Evolutionary conservation across 2,113 vertebrate genomes (phyloP).

Genomic region (Mesitornis unicolor): DNA sequence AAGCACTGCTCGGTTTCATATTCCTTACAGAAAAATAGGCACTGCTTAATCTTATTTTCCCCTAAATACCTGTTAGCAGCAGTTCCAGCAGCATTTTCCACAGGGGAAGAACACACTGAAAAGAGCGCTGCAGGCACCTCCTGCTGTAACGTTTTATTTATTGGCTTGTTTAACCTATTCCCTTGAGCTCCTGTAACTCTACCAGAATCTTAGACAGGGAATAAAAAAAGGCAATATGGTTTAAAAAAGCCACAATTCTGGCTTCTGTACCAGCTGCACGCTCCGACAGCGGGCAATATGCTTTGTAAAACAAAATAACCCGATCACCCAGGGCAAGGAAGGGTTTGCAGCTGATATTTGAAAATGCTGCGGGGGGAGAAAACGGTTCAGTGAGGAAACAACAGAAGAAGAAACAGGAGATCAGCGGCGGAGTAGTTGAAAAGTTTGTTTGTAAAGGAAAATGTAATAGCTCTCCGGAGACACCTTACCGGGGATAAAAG

Average conservation of each 20-base stretch:
- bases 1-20: background rate
- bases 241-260: background rate
- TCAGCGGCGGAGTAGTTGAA: background rate
- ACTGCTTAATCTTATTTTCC: background rate
- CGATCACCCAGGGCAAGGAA: background rate
- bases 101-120: background rate
- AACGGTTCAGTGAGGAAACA: background rate
- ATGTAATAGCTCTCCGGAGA: slow-evolving; percentile 41
- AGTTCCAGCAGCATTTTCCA: background rate
- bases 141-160: background rate
- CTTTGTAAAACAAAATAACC: background rate
- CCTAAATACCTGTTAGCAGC: background rate
- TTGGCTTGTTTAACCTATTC: slow-evolving; percentile 33
- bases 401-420: slow-evolving; percentile 10
- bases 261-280: background rate
- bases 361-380: background rate
- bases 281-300: background rate
- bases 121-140: background rate
- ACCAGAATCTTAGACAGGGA: background rate
- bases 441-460: slow-evolving; percentile 50
- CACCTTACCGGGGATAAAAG: slow-evolving; percentile 39
- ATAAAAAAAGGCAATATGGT: background rate
- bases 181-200: slow-evolving; percentile 14
- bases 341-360: background rate
- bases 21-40: background rate